phyloP scores from a whole-genome alignment of 2,113 vertebrate genomes.

The Hoplias malabaricus region DNA sequence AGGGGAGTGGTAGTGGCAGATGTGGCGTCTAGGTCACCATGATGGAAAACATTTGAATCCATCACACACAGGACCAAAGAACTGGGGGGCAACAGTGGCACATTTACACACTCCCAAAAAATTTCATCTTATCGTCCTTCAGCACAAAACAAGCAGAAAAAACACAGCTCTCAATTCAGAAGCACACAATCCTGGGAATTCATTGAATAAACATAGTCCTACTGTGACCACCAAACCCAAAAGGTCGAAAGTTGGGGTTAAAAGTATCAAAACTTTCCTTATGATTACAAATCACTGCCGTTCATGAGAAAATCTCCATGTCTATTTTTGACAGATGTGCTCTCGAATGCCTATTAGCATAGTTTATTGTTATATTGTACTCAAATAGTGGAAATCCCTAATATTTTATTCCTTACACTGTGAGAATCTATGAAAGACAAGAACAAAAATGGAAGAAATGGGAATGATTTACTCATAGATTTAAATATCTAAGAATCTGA shows the following conservation, averaged over 20 bases:
- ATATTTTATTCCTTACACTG: background rate
- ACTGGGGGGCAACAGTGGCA: slow-evolving; percentile 10
- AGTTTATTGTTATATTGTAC: background rate
- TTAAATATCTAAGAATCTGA: too few species aligned
- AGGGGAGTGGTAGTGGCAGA: slow-evolving; percentile 70
- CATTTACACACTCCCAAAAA: background rate
- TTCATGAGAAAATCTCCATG: background rate
- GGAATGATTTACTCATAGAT: slow-evolving; percentile 14
- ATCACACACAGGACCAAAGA: slow-evolving; percentile 46
- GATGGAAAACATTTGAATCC: slow-evolving; percentile 42
- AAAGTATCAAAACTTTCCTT: slow-evolving; percentile 16
- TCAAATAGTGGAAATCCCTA: background rate
- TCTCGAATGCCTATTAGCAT: background rate
- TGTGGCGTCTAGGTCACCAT: slow-evolving; percentile 68
- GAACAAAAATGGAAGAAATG: background rate
- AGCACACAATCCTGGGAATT: slow-evolving; percentile 6
- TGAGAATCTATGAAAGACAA: background rate
- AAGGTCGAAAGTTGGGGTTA: slow-evolving; percentile 26
- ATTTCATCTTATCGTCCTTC: background rate
- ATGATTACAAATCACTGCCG: background rate
- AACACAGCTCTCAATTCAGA: background rate
- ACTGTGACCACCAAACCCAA: background rate
- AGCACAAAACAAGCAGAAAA: background rate
- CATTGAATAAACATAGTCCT: background rate
- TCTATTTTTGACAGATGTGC: background rate